These are phyloP conservation scores for Apocrypta bakeri DNA, from an alignment of 1,140 invertebrate genomes.

Conservation along the genomic window DNA sequence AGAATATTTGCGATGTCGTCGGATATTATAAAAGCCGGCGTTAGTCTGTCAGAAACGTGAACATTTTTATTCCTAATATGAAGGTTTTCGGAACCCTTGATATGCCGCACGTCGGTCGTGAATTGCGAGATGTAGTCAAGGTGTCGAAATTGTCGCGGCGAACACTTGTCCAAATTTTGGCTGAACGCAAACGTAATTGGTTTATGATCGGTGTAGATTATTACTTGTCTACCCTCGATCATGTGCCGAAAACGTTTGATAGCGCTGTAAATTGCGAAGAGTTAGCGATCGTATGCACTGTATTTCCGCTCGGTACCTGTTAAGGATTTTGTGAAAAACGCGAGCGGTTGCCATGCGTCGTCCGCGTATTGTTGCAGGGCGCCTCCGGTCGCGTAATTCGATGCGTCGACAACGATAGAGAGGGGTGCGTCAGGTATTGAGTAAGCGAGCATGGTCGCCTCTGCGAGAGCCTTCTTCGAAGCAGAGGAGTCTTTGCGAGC, in stretches of 20 bases:
- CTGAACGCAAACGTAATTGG: slow-evolving; percentile 64
- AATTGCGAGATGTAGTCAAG: slow-evolving; percentile 65
- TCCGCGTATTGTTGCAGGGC: slow-evolving; percentile 55
- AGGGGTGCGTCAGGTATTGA: slow-evolving; percentile 25
- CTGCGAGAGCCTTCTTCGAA: slow-evolving; percentile 59
- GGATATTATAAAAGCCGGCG: slow-evolving; percentile 10
- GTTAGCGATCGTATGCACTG: slow-evolving; percentile 66
- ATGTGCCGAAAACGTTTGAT: slow-evolving; percentile 62
- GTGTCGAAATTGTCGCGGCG: slow-evolving; percentile 59
- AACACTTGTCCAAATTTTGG: slow-evolving; percentile 59
- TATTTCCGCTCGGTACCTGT: slow-evolving; percentile 58
- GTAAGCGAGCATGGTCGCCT: slow-evolving; percentile 51
- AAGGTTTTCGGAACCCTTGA: slow-evolving; percentile 56
- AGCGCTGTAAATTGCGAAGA: slow-evolving; percentile 62
- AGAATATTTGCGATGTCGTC: not conserved
- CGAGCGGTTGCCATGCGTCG: slow-evolving; percentile 61
- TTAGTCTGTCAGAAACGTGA: slow-evolving; percentile 34
- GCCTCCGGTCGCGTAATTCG: slow-evolving; percentile 51
- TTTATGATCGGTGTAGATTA: slow-evolving; percentile 69
- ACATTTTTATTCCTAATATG: slow-evolving; percentile 49
- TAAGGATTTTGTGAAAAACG: slow-evolving; percentile 67
- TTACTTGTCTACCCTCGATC: slow-evolving; percentile 60
- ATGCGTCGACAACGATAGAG: slow-evolving; percentile 54
- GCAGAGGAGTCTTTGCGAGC: slow-evolving; percentile 50
- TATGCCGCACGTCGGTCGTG: slow-evolving; percentile 61